Conservation (phyloP, 2,888 invertebrate genomes). For the Nemoura dubitans region DNA sequence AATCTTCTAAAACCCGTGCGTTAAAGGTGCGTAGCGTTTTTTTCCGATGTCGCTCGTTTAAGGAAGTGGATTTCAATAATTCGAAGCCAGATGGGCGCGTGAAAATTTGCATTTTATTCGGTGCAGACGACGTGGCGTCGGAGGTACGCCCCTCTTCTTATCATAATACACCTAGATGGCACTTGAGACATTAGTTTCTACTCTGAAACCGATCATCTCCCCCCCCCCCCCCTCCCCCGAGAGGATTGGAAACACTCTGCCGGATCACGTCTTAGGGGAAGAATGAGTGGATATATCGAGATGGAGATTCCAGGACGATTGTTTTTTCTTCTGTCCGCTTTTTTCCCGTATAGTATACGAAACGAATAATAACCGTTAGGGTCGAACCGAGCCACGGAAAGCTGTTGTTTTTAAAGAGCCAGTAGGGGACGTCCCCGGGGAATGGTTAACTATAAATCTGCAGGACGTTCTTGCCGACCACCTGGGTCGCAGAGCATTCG, state of each 20-base stretch:
- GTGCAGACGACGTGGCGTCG: neutral
- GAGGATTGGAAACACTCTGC: conserved; percentile 16
- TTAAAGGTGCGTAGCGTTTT: neutral
- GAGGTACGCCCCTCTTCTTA: neutral
- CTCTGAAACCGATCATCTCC: conserved; percentile 26
- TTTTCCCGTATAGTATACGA: neutral
- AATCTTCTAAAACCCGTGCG: neutral
- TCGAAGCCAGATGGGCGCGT: neutral
- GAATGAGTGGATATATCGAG: conserved; percentile 34
- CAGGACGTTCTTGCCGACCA: neutral
- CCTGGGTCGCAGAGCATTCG: conserved; percentile 29
- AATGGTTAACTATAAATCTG: conserved; percentile 31
- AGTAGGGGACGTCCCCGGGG: conserved; percentile 32
- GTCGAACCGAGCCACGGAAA: conserved; percentile 3
- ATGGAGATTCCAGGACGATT: conserved; percentile 36
- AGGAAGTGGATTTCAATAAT: neutral
- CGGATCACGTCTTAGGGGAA: conserved; percentile 31
- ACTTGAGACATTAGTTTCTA: conserved; percentile 15
- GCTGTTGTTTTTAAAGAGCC: conserved; percentile 40
- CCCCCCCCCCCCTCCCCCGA: neutral
- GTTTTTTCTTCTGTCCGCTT: neutral
- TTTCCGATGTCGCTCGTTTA: neutral
- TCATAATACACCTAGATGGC: conserved; percentile 10
- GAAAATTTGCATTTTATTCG: conserved; percentile 7
- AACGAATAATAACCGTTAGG: conserved; percentile 24